These are phyloP conservation scores for Lithophane socia DNA, from an alignment of 2,888 invertebrate species.

Conservation along the genomic window DNA sequence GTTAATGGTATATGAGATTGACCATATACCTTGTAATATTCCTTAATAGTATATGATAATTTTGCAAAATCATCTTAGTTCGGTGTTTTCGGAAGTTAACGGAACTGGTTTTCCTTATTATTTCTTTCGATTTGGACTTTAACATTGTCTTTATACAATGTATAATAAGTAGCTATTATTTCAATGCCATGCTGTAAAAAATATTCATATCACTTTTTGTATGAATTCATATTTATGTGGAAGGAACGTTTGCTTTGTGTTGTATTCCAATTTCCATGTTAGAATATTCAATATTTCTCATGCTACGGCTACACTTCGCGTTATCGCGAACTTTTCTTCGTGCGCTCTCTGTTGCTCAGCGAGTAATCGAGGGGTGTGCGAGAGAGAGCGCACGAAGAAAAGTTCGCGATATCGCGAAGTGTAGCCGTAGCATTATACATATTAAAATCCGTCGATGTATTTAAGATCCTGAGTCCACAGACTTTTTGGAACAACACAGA, in stretches of 20 bases:
- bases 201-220: conserved; percentile 21
- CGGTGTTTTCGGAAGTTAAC: not conserved
- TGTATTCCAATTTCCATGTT: not conserved
- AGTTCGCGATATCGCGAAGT: no score
- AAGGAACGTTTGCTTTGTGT: not conserved
- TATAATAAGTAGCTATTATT: conserved; percentile 13
- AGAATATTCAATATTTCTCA: conserved; percentile 1
- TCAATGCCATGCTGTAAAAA: conserved; percentile 36
- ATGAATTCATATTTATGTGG: not conserved
- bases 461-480: no score
- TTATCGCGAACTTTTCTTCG: no score
- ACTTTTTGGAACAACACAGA: no score
- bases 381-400: no score
- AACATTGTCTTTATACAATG: conserved; percentile 22
- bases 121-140: conserved; percentile 9
- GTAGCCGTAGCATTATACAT: no score
- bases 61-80: not conserved
- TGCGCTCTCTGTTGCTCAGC: no score
- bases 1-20: no score
- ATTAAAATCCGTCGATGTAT: not conserved
- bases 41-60: no score
- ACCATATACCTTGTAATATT: not conserved
- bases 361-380: no score
- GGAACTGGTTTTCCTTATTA: not conserved
- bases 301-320: no score